Evolutionary conservation across 2,797 vertebrate species (phyloP).

Genomic region (Anguilla pacifica): DNA sequence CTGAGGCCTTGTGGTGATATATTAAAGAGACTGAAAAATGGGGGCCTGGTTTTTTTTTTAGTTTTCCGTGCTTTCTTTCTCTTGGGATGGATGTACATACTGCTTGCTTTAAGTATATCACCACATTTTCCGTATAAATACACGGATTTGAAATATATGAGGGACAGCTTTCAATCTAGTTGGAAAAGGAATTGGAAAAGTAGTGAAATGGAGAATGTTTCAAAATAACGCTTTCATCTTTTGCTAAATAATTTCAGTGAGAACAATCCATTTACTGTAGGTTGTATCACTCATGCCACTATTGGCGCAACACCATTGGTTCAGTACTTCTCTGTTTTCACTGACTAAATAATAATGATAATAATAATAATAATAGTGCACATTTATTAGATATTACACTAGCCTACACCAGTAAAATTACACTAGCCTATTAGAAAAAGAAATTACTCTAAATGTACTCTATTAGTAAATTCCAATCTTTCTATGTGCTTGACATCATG

Average conservation of each 20-base stretch:
- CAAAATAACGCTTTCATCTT: conserved; percentile 60
- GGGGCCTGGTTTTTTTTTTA: conserved; percentile 50
- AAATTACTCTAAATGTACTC: no score
- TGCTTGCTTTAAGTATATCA: conserved; percentile 76
- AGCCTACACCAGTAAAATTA: not conserved
- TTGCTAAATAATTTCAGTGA: conserved; percentile 29
- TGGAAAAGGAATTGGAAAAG: conserved; percentile 56
- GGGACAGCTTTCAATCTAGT: conserved; percentile 60
- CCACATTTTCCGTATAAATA: conserved; percentile 72
- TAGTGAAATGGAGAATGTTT: conserved; percentile 38
- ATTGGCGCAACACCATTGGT: not conserved
- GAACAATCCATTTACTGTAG: conserved; percentile 21
- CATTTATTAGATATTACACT: not conserved
- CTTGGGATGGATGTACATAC: conserved; percentile 57
- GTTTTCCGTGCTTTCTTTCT: conserved; percentile 29
- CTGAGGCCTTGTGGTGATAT: conserved; percentile 59
- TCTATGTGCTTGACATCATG: not conserved
- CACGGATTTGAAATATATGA: conserved; percentile 67
- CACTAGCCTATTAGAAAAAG: not conserved
- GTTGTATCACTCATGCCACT: not conserved
- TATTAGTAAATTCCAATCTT: not conserved
- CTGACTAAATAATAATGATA: not conserved
- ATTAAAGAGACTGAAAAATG: conserved; percentile 62
- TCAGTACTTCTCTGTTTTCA: not conserved
- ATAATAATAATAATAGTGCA: not conserved